Conservation (phyloP, 2,888 invertebrate genomes). For the Agapostemon virescens region DNA sequence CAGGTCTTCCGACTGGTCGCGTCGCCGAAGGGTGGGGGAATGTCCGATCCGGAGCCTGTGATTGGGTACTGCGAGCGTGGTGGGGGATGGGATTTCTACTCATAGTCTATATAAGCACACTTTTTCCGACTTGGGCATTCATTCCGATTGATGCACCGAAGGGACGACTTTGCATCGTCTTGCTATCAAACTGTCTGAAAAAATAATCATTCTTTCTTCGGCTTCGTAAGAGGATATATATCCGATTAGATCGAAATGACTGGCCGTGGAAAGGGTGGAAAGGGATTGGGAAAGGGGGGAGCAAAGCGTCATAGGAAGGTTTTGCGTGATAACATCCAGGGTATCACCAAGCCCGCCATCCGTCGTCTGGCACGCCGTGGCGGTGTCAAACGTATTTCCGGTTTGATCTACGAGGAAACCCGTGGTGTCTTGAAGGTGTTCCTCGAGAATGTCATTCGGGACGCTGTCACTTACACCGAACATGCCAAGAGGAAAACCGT, state of each 20-base stretch:
- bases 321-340: constrained; percentile 83
- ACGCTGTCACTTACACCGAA: constrained; percentile 83
- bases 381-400: background rate
- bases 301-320: constrained; percentile 92
- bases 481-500: constrained; percentile 94
- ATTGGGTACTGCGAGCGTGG: background rate
- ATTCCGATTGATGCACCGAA: too few relatives aligned
- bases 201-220: too few relatives aligned
- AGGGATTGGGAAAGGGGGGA: constrained; percentile 79
- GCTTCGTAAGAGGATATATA: too few relatives aligned
- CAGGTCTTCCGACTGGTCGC: background rate
- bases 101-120: background rate
- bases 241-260: constrained; percentile 85
- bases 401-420: background rate
- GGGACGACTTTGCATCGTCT: too few relatives aligned
- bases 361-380: background rate
- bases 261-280: constrained; percentile 89
- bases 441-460: background rate
- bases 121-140: background rate
- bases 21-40: background rate
- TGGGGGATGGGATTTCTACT: background rate
- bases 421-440: background rate
- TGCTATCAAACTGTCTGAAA: background rate
- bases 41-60: background rate
- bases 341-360: constrained; percentile 80